phyloP scores from a whole-genome alignment of 2,113 vertebrate species.

The Petromus typicus region DNA sequence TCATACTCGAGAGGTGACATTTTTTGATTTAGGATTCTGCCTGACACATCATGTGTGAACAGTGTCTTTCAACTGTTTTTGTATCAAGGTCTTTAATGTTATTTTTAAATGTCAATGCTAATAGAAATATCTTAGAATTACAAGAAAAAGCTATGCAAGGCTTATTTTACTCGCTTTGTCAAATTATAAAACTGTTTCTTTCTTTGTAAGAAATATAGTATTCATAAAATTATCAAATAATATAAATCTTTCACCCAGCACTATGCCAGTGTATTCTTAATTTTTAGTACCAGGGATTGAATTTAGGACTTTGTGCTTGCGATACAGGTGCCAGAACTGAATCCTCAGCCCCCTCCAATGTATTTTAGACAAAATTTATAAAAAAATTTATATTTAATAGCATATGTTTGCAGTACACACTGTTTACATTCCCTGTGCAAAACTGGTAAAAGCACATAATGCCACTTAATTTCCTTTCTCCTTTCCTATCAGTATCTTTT shows the following conservation, averaged over 20 bases:
- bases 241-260: neutral
- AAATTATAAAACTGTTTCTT: neutral
- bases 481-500: neutral
- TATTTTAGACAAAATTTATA: neutral
- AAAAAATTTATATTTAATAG: neutral
- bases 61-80: neutral
- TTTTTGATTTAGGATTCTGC: neutral
- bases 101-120: slow-evolving; percentile 44
- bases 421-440: neutral
- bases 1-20: neutral
- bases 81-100: neutral
- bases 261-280: neutral
- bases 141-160: neutral
- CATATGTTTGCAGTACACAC: neutral
- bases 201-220: neutral
- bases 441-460: neutral
- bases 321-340: too few species aligned
- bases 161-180: slow-evolving; percentile 30
- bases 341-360: neutral
- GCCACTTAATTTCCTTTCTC: neutral
- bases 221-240: neutral
- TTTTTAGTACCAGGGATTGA: too few species aligned
- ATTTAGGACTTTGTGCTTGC: too few species aligned
- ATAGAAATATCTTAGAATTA: slow-evolving; percentile 39
- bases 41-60: neutral